Evolutionary conservation across 2,888 invertebrate genomes (phyloP), one percentile per base, ranked within the genome.

Genomic region (Apamea sordens): DNA sequence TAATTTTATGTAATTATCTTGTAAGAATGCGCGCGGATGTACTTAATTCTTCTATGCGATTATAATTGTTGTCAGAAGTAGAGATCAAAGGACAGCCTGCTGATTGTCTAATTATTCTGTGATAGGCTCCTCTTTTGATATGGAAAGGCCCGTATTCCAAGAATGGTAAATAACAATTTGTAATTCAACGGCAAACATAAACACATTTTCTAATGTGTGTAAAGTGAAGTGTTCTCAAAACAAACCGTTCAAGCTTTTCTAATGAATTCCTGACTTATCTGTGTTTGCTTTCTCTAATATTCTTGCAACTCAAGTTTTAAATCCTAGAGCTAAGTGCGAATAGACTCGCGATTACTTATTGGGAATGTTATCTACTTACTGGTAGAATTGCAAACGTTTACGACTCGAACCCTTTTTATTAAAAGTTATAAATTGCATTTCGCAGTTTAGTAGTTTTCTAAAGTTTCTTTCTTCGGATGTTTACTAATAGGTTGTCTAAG

Each of bases 201-300:
- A 84, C 77, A 81, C 65, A 82, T 82, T 84, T 84, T 82, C 85
- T 83, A 79, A 83, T 69, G 72, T 83, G n/a, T n/a, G n/a, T n/a
- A n/a, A n/a, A n/a, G n/a, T n/a, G 72, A 74, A 86, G 80, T 83
- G 76, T 80, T 83, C 70, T 84, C 76, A 80, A 80, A 86, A 85
- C 76, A 83, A 79, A 74, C 86, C 68, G 61, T 74, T 79, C 68
- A 79, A 74, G 80, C 72, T 80, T 83, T 83, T 83, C 80, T 85
- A 65, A 77, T 80, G 68, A 86, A 85, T 80, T 80, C 68, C 80
- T 83, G 32, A 77, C 68, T 83, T 86, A 85, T 85, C 83, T 86
- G 53, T 85, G 76, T 83, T 83, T 77, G 67, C 76, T 77, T 86
- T 78, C 76, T 77, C 75, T 76, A 77, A 86, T 73, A 84, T 87